Conservation (phyloP, 2,797 vertebrate species). For the Sebastolobus altivelis region DNA sequence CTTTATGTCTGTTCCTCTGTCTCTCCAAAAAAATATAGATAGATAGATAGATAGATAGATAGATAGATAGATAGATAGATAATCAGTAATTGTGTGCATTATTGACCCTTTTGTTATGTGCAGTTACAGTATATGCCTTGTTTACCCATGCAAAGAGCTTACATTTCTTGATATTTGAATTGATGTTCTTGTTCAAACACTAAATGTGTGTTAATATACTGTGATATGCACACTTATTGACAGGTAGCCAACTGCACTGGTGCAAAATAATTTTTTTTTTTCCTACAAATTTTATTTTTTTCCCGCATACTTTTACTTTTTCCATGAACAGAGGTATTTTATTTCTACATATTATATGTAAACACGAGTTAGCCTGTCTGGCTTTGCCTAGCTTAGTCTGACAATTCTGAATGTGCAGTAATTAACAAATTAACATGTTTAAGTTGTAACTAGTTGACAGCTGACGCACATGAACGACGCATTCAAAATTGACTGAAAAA, state of each 20-base stretch:
- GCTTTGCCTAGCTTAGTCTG: neutral
- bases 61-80: too few species aligned
- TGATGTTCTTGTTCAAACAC: neutral
- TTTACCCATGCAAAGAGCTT: neutral
- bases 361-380: neutral
- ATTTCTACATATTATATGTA: neutral
- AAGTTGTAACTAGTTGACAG: neutral
- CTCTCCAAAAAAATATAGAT: too few species aligned
- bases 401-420: neutral
- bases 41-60: too few species aligned
- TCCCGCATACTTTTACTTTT: neutral
- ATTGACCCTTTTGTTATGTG: neutral
- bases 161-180: neutral
- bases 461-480: neutral
- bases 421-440: neutral
- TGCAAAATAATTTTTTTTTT: neutral
- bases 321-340: neutral
- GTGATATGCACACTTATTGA: slow-evolving; percentile 1
- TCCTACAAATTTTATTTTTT: neutral
- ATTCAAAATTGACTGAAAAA: neutral
- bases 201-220: slow-evolving; percentile 10
- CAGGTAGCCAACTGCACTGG: neutral
- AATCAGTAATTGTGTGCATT: neutral
- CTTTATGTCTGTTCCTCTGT: slow-evolving; percentile 3
- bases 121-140: neutral